phyloP scores from a whole-genome alignment of 2,888 invertebrate genomes.

The Leptinotarsa peninsularis region DNA sequence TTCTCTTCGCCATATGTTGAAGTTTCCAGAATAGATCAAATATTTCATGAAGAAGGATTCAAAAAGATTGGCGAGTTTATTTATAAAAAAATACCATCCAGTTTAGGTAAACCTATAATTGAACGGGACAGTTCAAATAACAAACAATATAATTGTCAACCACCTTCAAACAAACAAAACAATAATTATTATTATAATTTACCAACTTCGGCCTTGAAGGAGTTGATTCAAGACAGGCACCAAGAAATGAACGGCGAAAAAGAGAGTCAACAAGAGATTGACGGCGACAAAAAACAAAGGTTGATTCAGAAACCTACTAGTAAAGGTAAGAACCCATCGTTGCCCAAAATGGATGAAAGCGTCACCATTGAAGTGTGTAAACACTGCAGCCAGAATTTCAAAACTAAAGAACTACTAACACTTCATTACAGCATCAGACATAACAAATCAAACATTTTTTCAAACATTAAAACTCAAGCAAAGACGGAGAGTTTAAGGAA shows the following conservation, averaged over 20 bases:
- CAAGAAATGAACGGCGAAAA: not conserved
- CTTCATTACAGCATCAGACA: constrained; percentile 16
- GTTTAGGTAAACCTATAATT: too few species aligned
- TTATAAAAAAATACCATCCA: not conserved
- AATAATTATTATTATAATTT: constrained; percentile 15
- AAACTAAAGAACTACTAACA: constrained; percentile 7
- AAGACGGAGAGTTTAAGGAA: not conserved
- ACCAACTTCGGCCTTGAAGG: constrained; percentile 19
- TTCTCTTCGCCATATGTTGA: not conserved
- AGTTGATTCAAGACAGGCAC: constrained; percentile 19
- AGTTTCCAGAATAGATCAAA: not conserved
- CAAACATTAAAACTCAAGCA: not conserved
- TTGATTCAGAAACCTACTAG: not conserved
- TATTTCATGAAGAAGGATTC: not conserved
- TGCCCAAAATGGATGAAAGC: not conserved
- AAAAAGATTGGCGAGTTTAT: not conserved
- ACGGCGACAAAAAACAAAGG: not conserved
- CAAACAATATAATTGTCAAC: not conserved
- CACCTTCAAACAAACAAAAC: not conserved
- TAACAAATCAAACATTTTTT: not conserved
- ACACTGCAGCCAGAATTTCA: constrained; percentile 14
- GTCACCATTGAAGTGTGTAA: not conserved
- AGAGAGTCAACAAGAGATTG: not conserved
- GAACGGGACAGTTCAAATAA: too few species aligned
- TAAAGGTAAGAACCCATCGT: not conserved